Conservation (phyloP, 2,797 vertebrate genomes). For the Nannoperca australis region DNA sequence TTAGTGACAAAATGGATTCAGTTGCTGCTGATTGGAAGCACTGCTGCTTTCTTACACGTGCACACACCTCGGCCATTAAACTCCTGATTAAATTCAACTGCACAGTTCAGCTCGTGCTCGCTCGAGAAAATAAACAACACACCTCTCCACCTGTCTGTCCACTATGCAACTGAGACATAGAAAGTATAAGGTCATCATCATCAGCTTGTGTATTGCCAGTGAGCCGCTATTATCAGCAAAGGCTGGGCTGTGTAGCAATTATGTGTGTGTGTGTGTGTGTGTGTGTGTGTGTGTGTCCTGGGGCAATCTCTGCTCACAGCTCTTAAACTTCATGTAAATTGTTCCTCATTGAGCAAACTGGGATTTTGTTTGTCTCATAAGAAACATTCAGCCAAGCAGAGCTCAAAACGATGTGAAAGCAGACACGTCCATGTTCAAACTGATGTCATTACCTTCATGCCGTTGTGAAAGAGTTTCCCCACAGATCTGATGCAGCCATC, state of each 20-base stretch:
- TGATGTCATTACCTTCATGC: constrained; percentile 83
- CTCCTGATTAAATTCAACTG: neutral
- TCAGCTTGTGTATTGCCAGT: neutral
- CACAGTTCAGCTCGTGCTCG: neutral
- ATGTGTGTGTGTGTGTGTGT: neutral
- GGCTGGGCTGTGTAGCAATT: neutral
- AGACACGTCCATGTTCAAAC: neutral
- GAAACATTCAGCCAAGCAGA: neutral
- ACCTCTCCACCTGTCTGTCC: neutral
- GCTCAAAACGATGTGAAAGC: neutral
- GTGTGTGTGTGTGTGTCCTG: neutral
- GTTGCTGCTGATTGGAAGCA: constrained; percentile 1
- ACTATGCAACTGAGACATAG: too few species aligned
- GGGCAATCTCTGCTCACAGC: neutral
- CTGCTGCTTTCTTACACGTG: neutral
- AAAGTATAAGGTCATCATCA: neutral
- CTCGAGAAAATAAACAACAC: neutral
- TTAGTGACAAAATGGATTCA: neutral
- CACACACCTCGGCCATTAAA: neutral
- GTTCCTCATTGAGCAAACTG: neutral
- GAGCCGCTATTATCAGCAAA: neutral
- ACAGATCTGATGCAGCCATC: constrained; percentile 88
- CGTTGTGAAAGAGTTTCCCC: constrained; percentile 87
- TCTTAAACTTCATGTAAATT: constrained; percentile 4
- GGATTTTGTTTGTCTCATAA: neutral